Evolutionary conservation across 2,113 vertebrate genomes (phyloP).

Genomic region (Natator depressus): DNA sequence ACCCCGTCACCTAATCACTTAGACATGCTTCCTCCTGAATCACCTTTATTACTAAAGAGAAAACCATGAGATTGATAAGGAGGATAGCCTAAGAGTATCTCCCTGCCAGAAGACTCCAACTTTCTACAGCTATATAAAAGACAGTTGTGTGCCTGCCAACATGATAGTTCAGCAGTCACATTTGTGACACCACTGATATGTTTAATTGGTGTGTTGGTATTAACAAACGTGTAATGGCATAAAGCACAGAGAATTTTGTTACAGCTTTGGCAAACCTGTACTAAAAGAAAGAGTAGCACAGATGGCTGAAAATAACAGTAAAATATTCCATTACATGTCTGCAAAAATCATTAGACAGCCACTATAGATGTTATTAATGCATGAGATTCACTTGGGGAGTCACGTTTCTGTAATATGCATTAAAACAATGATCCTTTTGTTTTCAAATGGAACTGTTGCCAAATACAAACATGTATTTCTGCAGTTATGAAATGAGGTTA

Average conservation of each 20-base stretch:
- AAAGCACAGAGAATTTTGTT: conserved; percentile 49
- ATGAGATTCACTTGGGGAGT: conserved; percentile 51
- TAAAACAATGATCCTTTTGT: conserved; percentile 59
- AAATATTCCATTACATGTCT: conserved; percentile 70
- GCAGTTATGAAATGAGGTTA: conserved; percentile 63
- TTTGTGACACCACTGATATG: neutral
- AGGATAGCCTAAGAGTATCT: neutral
- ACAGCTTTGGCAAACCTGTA: conserved; percentile 51
- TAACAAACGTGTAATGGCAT: conserved; percentile 14
- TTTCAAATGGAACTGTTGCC: conserved; percentile 49
- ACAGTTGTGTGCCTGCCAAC: neutral
- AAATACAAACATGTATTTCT: conserved; percentile 63
- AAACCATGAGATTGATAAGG: neutral
- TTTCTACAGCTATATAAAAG: neutral
- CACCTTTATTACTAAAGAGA: neutral
- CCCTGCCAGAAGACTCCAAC: neutral
- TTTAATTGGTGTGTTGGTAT: conserved; percentile 41
- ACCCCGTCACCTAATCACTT: neutral
- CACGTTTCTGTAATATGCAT: conserved; percentile 49
- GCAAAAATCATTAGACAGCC: conserved; percentile 63
- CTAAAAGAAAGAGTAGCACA: conserved; percentile 55
- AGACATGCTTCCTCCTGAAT: neutral
- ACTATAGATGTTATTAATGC: conserved; percentile 69
- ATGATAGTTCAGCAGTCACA: neutral
- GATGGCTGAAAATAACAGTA: conserved; percentile 71